Evolutionary conservation across 2,888 invertebrate genomes (phyloP).

Genomic region (Anaspis maculata): DNA sequence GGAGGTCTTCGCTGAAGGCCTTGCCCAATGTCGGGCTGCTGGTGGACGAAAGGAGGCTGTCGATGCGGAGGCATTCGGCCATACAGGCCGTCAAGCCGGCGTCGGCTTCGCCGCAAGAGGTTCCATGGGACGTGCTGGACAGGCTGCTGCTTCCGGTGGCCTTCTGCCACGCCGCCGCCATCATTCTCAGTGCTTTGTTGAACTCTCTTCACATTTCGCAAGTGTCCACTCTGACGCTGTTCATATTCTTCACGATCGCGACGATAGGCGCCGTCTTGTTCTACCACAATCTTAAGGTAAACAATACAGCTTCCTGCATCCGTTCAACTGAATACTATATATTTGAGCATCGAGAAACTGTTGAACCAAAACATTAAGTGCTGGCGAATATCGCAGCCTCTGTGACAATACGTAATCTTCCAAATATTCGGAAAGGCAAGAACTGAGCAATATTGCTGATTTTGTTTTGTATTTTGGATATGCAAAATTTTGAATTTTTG

Average conservation of each 20-base stretch:
- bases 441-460: too few species aligned
- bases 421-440: too few species aligned
- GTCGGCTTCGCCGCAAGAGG: conserved; percentile 49
- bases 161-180: conserved; percentile 72
- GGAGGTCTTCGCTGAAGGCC: conserved; percentile 38
- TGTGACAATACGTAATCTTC: too few species aligned
- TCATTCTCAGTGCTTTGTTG: conserved; percentile 62
- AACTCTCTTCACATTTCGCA: conserved; percentile 66
- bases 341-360: too few species aligned
- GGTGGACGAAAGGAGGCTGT: conserved; percentile 41
- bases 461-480: too few species aligned
- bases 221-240: conserved; percentile 68
- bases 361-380: too few species aligned
- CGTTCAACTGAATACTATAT: too few species aligned
- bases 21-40: conserved; percentile 33
- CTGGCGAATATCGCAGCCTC: too few species aligned
- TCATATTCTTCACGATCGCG: conserved; percentile 67
- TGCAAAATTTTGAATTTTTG: too few species aligned
- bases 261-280: conserved; percentile 69
- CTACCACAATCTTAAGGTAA: conserved; percentile 79
- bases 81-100: conserved; percentile 45
- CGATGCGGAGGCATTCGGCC: conserved; percentile 32
- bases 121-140: conserved; percentile 62
- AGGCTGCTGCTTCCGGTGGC: conserved; percentile 68
- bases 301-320: conserved; percentile 15